Conservation (phyloP, 2,113 vertebrate species). For the Tricholaema leucomelas region DNA sequence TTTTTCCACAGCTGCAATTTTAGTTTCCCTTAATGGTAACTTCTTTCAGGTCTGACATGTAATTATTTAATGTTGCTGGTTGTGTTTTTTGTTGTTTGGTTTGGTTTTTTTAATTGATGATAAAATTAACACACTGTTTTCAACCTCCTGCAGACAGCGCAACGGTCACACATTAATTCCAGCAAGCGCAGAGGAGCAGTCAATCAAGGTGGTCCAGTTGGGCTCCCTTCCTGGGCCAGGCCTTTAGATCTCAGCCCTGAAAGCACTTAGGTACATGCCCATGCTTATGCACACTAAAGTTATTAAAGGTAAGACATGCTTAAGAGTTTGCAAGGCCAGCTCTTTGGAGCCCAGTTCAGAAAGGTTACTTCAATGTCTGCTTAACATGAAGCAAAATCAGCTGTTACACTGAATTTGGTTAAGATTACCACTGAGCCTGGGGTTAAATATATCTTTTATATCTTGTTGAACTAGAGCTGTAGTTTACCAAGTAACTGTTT, state of each 20-base stretch:
- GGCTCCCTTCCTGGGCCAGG: background rate
- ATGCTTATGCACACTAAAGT: background rate
- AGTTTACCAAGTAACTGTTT: background rate
- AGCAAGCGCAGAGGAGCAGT: constrained; percentile 11
- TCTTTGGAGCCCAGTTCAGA: background rate
- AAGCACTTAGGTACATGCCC: background rate
- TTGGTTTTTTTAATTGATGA: background rate
- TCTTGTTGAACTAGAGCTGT: background rate
- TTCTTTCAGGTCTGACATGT: background rate
- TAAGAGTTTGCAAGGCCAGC: background rate
- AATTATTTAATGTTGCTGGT: background rate
- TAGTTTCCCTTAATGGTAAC: background rate
- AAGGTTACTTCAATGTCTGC: background rate
- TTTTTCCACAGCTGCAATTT: constrained; percentile 8
- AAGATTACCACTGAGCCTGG: background rate
- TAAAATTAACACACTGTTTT: background rate
- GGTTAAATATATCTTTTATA: background rate
- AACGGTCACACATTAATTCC: background rate
- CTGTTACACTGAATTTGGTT: background rate
- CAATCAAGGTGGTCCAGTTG: background rate
- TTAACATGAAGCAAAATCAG: background rate
- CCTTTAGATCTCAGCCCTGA: background rate
- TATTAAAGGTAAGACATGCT: background rate
- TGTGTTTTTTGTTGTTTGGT: background rate
- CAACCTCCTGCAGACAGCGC: constrained; percentile 11